Evolutionary conservation across 2,113 vertebrate species (phyloP).

Genomic region (Aspidoscelis tigris): DNA sequence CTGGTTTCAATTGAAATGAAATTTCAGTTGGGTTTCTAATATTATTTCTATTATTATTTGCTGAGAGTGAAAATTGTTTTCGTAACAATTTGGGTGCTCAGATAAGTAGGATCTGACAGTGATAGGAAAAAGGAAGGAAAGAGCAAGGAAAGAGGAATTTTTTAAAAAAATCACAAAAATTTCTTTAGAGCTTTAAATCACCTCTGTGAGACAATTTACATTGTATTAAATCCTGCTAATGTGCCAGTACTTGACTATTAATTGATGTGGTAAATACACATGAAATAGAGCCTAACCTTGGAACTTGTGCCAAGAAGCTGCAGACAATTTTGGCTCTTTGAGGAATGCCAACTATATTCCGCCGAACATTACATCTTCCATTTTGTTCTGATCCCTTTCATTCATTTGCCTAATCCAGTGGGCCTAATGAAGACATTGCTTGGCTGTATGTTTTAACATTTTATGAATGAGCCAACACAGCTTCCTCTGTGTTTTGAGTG

Average conservation of each 20-base stretch:
- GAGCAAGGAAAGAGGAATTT: background rate
- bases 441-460: background rate
- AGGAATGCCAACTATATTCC: background rate
- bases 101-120: background rate
- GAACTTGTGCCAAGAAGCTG: background rate
- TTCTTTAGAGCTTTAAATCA: background rate
- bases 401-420: background rate
- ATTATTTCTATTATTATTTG: background rate
- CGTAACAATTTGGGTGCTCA: background rate
- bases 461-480: background rate
- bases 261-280: background rate
- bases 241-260: background rate
- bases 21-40: background rate
- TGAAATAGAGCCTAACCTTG: background rate
- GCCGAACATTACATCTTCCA: background rate
- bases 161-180: background rate
- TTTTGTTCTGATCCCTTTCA: slow-evolving; percentile 11
- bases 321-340: background rate
- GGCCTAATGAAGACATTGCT: background rate
- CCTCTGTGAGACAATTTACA: background rate
- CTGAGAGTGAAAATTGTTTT: background rate
- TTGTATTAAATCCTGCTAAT: background rate
- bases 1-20: slow-evolving; percentile 38
- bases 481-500: too few species aligned
- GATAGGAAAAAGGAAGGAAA: background rate